phyloP scores from a whole-genome alignment of 2,797 vertebrate genomes.

The Zalophus californianus region DNA sequence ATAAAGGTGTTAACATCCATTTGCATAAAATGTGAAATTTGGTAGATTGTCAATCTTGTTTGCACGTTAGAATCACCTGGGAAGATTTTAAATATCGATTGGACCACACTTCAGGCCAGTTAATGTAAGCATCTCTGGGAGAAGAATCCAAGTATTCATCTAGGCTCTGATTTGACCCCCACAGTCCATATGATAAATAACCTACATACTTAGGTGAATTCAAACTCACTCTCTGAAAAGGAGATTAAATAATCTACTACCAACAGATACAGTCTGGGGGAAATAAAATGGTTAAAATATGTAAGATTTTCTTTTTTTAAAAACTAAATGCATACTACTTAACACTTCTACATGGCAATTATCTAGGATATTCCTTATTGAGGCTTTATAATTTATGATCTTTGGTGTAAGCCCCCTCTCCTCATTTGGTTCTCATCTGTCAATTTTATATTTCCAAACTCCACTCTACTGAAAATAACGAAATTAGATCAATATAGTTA shows the following conservation, averaged over 20 bases:
- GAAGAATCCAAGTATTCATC: not conserved
- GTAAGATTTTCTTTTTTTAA: not conserved
- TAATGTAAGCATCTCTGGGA: not conserved
- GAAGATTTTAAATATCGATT: not conserved
- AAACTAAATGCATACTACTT: not conserved
- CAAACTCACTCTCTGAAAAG: conserved; percentile 28
- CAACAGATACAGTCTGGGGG: not conserved
- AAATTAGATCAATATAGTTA: conserved; percentile 81
- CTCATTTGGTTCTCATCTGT: conserved; percentile 35
- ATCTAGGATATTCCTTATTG: not conserved
- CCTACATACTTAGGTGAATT: not conserved
- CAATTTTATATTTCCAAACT: conserved; percentile 78
- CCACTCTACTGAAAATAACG: conserved; percentile 81
- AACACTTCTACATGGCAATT: not conserved
- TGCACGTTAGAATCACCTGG: not conserved
- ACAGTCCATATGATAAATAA: not conserved
- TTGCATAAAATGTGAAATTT: not conserved
- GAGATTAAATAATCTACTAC: not conserved
- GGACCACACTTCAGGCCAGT: not conserved
- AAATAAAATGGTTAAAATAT: conserved; percentile 37
- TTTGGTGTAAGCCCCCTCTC: not conserved
- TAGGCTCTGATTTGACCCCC: not conserved
- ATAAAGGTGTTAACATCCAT: not conserved
- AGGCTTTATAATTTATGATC: conserved; percentile 33
- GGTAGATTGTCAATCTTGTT: not conserved